These are phyloP conservation scores for Nothura maculosa DNA, from an alignment of 2,797 vertebrate species.

Conservation along the genomic window DNA sequence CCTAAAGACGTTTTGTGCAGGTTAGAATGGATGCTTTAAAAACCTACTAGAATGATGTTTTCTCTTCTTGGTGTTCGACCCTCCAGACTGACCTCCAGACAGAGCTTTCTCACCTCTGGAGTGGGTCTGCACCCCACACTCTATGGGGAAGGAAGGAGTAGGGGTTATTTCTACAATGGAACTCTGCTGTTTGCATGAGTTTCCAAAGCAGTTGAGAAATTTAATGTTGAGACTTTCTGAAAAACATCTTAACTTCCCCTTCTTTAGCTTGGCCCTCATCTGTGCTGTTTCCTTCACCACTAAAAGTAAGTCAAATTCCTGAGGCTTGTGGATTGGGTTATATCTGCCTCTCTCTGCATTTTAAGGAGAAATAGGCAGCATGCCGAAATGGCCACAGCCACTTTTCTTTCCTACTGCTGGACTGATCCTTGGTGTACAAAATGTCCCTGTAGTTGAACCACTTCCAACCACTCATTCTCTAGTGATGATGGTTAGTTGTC, in stretches of 20 bases:
- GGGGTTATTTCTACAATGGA: not conserved
- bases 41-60: not conserved
- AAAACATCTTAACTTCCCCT: not conserved
- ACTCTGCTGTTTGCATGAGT: not conserved
- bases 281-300: not conserved
- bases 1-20: not conserved
- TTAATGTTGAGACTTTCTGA: not conserved
- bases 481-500: not conserved
- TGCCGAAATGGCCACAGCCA: not conserved
- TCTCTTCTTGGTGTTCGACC: not conserved
- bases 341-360: not conserved
- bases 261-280: not conserved
- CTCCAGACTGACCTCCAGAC: not conserved
- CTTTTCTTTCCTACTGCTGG: not conserved
- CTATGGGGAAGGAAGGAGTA: not conserved
- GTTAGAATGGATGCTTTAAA: not conserved
- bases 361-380: not conserved
- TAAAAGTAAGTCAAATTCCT: conserved; percentile 25
- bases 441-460: not conserved
- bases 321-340: not conserved
- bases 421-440: not conserved
- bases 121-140: not conserved
- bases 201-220: not conserved
- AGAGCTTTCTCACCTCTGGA: not conserved
- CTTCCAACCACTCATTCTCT: too few relatives aligned